Conservation (phyloP, 2,888 invertebrate species). For the Tenthredo notha region DNA sequence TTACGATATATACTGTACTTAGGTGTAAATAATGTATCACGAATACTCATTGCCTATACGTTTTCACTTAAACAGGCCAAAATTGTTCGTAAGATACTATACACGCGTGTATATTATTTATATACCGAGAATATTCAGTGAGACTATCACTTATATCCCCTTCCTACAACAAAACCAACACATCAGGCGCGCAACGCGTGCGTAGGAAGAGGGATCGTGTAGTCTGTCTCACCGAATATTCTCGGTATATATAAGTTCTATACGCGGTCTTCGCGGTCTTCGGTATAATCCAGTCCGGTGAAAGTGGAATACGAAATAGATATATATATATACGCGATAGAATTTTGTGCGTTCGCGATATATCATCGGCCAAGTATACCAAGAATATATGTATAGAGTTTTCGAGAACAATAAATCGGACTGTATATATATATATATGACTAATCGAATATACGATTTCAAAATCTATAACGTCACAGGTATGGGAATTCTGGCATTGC, state of each 20-base stretch:
- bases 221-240: too few species aligned
- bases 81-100: too few species aligned
- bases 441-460: not conserved
- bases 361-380: not conserved
- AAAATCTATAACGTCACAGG: slow-evolving; percentile 8
- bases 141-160: too few species aligned
- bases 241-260: not conserved
- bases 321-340: not conserved
- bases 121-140: too few species aligned
- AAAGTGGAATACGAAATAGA: slow-evolving; percentile 34
- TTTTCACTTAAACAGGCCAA: too few species aligned
- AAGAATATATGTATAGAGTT: not conserved
- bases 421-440: not conserved
- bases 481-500: not conserved
- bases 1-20: too few species aligned
- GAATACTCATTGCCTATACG: too few species aligned
- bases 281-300: not conserved
- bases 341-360: not conserved
- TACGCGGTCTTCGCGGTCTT: not conserved
- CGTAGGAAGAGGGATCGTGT: too few species aligned
- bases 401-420: not conserved
- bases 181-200: too few species aligned
- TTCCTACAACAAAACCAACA: too few species aligned
- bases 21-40: too few species aligned
- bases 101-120: too few species aligned